These are phyloP conservation scores for Buathra laborator DNA, from an alignment of 2,888 invertebrate species.

Conservation along the genomic window DNA sequence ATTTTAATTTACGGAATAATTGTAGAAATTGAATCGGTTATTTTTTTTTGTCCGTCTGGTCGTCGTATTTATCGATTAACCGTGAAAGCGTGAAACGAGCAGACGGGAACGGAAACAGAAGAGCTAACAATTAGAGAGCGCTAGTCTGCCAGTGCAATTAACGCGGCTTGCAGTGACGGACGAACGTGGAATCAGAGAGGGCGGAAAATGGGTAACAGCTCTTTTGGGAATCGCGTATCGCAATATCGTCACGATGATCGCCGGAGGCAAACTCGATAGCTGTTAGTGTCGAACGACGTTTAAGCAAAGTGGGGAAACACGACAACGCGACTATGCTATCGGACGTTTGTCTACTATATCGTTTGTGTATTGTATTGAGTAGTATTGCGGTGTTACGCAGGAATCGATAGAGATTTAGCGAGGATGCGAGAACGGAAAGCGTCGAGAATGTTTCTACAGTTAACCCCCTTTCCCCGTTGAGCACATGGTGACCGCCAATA, in stretches of 20 bases:
- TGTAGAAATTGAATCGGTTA: background rate
- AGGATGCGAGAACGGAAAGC: background rate
- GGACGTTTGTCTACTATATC: background rate
- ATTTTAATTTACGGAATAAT: background rate
- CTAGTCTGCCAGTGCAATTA: conserved; percentile 23
- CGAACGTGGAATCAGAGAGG: conserved; percentile 19
- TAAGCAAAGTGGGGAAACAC: conserved; percentile 19
- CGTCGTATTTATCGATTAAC: conserved; percentile 9
- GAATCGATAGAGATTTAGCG: conserved; percentile 5
- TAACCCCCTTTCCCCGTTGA: conserved; percentile 41
- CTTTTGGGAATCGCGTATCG: conserved; percentile 35
- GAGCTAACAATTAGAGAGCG: conserved; percentile 6
- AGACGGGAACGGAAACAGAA: background rate
- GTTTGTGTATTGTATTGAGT: background rate
- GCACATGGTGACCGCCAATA: conserved; percentile 73
- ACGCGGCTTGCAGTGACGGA: conserved; percentile 21
- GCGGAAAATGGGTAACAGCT: conserved; percentile 33
- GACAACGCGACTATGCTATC: background rate
- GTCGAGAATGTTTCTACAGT: background rate
- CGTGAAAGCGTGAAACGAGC: background rate
- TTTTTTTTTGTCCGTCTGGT: conserved; percentile 5
- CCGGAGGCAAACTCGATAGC: background rate
- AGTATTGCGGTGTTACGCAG: background rate
- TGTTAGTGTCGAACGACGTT: conserved; percentile 18
- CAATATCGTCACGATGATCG: conserved; percentile 41